These are phyloP conservation scores for Gobius niger DNA, from an alignment of 2,113 vertebrate genomes.

Conservation along the genomic window DNA sequence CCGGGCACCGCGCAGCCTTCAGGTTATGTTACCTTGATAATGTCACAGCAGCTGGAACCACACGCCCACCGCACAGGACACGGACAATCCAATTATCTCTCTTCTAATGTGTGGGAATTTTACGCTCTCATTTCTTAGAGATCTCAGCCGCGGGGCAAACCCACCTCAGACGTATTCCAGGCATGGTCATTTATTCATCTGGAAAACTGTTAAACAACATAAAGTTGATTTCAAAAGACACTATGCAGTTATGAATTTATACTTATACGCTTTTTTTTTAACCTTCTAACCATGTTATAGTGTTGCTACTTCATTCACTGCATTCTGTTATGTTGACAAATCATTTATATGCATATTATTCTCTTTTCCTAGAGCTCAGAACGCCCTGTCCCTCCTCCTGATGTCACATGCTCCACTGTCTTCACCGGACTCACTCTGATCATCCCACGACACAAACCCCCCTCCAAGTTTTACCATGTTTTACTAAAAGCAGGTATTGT, in stretches of 20 bases:
- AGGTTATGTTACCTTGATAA: constrained; percentile 80
- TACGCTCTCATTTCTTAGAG: constrained; percentile 66
- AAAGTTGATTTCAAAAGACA: constrained; percentile 15
- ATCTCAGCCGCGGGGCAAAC: constrained; percentile 39
- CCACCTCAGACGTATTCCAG: constrained; percentile 49
- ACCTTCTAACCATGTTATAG: too few relatives aligned
- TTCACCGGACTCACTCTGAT: too few relatives aligned
- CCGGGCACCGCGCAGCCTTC: constrained; percentile 66
- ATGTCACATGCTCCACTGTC: too few relatives aligned
- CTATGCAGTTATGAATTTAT: not conserved
- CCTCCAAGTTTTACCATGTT: too few relatives aligned
- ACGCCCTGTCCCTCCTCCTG: too few relatives aligned
- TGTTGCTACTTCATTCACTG: too few relatives aligned
- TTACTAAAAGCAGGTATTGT: too few relatives aligned
- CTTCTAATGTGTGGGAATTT: constrained; percentile 72
- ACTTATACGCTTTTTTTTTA: too few relatives aligned
- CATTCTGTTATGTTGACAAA: too few relatives aligned
- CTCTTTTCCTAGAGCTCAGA: too few relatives aligned
- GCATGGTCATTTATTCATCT: constrained; percentile 47
- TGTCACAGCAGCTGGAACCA: constrained; percentile 70
- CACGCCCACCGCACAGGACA: constrained; percentile 66
- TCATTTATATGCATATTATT: too few relatives aligned
- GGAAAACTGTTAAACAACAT: constrained; percentile 25
- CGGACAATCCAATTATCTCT: constrained; percentile 71
- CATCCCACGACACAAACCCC: too few relatives aligned